phyloP scores from a whole-genome alignment of 2,888 invertebrate genomes.

The Torymus auratus region DNA sequence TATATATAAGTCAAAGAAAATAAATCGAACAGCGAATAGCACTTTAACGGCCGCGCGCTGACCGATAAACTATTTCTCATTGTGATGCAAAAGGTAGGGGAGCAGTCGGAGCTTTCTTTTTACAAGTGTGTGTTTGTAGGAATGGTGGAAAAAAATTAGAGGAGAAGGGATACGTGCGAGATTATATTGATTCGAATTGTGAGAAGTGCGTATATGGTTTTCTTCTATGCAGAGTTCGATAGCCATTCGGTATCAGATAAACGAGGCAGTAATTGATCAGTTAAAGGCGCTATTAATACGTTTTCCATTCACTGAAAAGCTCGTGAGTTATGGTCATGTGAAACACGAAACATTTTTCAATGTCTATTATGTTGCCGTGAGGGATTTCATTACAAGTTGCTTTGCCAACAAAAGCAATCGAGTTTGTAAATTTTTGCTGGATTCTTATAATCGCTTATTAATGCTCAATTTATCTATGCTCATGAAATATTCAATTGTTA shows the following conservation, averaged over 20 bases:
- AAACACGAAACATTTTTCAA: no score
- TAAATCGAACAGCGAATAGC: slow-evolving; percentile 46
- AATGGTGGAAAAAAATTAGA: no score
- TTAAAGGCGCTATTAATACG: slow-evolving; percentile 13
- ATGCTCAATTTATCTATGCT: no score
- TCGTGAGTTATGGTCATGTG: background rate
- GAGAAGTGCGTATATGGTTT: background rate
- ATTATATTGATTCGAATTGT: no score
- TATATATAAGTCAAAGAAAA: slow-evolving; percentile 43
- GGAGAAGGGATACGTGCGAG: no score
- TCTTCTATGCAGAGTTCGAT: background rate
- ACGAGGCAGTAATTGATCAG: slow-evolving; percentile 8
- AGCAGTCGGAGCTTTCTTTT: background rate
- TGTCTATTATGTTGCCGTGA: no score
- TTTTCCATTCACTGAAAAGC: background rate
- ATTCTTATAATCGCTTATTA: no score
- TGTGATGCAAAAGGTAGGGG: slow-evolving; percentile 4
- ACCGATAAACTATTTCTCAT: slow-evolving; percentile 21
- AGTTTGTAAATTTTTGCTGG: no score
- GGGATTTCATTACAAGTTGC: no score
- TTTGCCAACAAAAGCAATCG: no score
- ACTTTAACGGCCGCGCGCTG: slow-evolving; percentile 35
- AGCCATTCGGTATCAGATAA: slow-evolving; percentile 14
- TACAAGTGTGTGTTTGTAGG: background rate
- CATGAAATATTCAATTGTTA: no score